Percentiles rank a stretch among this genome's conserved stretches.
Conservation (phyloP, 1,140 invertebrate genomes). For the Dendrolimus kikuchii region DNA sequence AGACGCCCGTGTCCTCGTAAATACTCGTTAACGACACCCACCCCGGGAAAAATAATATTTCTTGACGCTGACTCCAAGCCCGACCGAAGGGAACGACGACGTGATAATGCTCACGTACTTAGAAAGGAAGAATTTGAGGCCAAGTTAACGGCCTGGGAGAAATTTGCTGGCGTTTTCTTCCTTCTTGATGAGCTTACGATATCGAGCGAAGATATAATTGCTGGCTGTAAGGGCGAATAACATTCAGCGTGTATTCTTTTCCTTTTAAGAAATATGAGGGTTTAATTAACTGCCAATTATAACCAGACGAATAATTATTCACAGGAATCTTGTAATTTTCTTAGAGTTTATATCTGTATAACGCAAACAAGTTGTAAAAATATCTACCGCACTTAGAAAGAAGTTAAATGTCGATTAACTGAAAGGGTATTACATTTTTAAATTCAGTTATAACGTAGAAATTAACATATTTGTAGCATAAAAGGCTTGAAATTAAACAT, state of each 20-base stretch:
- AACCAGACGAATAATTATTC: no score
- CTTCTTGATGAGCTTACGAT: constrained; percentile 32
- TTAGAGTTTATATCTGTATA: no score
- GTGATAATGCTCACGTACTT: constrained; percentile 52
- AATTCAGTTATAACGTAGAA: no score
- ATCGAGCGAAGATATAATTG: constrained; percentile 13
- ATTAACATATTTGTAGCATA: no score
- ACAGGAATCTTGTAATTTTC: no score
- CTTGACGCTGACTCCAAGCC: constrained; percentile 40
- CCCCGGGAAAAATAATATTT: constrained; percentile 65
- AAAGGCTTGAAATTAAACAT: no score
- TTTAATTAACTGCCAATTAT: no score
- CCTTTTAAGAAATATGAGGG: not conserved
- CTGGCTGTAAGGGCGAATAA: constrained; percentile 2
- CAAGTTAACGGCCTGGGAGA: constrained; percentile 42
- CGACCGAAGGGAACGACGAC: constrained; percentile 45
- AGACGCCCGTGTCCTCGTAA: constrained; percentile 58
- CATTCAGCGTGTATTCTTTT: not conserved
- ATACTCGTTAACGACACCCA: constrained; percentile 66
- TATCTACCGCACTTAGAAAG: no score
- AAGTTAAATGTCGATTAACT: no score
- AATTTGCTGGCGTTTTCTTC: constrained; percentile 34
- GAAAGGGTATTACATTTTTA: no score
- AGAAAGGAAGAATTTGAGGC: constrained; percentile 46
- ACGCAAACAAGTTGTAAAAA: no score